Base-by-base conservation (phyloP, 2,113 vertebrate genomes). In the Labeo catla region DNA sequence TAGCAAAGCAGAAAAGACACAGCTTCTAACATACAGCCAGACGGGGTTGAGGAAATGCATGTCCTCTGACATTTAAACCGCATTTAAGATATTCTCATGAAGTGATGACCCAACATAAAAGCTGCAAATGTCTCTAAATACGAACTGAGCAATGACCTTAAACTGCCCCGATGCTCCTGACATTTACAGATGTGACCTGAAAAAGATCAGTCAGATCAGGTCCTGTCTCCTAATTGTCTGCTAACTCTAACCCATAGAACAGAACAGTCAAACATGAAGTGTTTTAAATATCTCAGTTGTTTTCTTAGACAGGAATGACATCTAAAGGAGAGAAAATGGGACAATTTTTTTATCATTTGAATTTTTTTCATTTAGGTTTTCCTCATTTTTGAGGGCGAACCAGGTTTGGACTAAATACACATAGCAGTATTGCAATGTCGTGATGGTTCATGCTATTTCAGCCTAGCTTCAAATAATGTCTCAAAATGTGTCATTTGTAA, bases 41-140 rank as follows among this genome's bases (percentile, higher is more conserved):
- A 21, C 65, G 1, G 70, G 77, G 39, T 34, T 12, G 57, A 79
- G 28, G 87, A 80, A 87, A 77, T 54, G 23, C 59, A 68, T 81
- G 39, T 50, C 78, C 74, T 79, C 72, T 85, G 88, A 87, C 88
- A 89, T 89, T 87, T 68, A 85, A 76, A 57, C 19, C 21, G 16
- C 28, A 76, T 81, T 52, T 73, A 43, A n/a, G 77, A 72, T 68
- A 47, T 28, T 76, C 34, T 39, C 50, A 54, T 81, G 9, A 82
- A 76, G 19, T 34, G 34, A 61, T 81, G 85, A 76, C 57, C 79
- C 16, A 45, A 84, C 66, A 86, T 76, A 52, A 76, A 74, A 49
- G 43, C 23, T 74, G 66, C 54, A 63, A 63, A 74, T 45, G 84
- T 70, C 78, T 81, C 19, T n/a, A 28, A 66, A 65, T 47, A 9